Base-by-base conservation (phyloP, 2,888 invertebrate species). In the Camptogramma bilineatum region DNA sequence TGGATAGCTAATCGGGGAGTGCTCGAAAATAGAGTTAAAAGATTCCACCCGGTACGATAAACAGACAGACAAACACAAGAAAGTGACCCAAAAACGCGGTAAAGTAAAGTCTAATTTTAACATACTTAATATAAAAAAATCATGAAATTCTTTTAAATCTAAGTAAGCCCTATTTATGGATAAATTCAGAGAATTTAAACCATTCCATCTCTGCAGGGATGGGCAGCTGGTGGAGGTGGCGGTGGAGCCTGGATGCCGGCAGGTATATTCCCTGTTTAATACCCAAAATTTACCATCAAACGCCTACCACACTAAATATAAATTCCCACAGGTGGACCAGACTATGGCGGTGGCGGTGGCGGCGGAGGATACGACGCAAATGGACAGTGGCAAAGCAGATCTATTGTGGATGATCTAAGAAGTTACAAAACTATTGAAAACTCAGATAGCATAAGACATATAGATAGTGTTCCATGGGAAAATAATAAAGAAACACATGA, bases 221-320 rank as follows among this genome's bases (percentile, higher is more conserved):
- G 91, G 81, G 85, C 90, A 10, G 85, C 93, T 0, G 85, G 89
- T 42, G 90, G 93, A 0, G 90, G 88, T 0, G 87, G 90, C 0
- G 91, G 94, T 0, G 91, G 94, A 0, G 84, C 85, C 2, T 93
- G 94, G 82, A 91, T 93, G 80, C 90, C 93, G 68, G 91, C 91
- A 91, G 91, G 91, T 91, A 90, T 88, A 76, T 80, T 87, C 64
- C 84, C 85, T 73, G 73, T 89, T 74, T 84, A 80, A 79, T 60
- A 7, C 44, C 52, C 18, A 19, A n/a, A 19, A 64, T 47, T 66
- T 18, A 60, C 34, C 46, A 19, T 48, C 10, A 48, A 64, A 54
- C 51, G 61, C 68, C 67, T 68, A 68, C 58, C 67, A 68, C 73
- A 72, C 73, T 69, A 72, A 67, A 59, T 44, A 57, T 54, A 46